Conservation (phyloP, 2,797 vertebrate genomes). For the Clarias platycephalus region DNA sequence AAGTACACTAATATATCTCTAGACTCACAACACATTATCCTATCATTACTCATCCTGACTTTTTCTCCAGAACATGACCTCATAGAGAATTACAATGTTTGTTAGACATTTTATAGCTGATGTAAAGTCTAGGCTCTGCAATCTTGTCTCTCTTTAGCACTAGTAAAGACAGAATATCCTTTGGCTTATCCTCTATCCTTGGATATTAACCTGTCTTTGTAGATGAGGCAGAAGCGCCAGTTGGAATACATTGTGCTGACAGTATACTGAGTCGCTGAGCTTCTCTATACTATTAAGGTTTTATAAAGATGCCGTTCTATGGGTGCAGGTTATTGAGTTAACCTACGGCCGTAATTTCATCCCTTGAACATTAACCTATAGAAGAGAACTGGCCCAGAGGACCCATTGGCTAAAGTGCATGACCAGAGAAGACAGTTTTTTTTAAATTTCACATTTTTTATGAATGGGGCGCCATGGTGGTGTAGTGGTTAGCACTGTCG, state of each 20-base stretch:
- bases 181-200: conserved; percentile 27
- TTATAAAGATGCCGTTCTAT: conserved; percentile 3
- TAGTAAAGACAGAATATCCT: background rate
- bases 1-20: background rate
- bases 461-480: too few relatives aligned
- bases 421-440: background rate
- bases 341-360: background rate
- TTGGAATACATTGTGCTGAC: conserved; percentile 72
- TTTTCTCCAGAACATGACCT: background rate
- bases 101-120: conserved; percentile 52
- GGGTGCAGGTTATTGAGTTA: background rate
- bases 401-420: background rate
- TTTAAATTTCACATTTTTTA: background rate
- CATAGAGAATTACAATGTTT: background rate
- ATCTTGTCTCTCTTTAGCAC: background rate
- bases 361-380: background rate
- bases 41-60: background rate
- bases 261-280: background rate
- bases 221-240: conserved; percentile 46
- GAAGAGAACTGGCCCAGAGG: background rate
- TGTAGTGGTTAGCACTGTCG: too few relatives aligned
- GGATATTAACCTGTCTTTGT: conserved; percentile 61
- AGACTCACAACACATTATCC: background rate
- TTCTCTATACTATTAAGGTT: background rate
- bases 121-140: conserved; percentile 54